Conservation (phyloP, 2,888 invertebrate species). For the Aphidius colemani region DNA sequence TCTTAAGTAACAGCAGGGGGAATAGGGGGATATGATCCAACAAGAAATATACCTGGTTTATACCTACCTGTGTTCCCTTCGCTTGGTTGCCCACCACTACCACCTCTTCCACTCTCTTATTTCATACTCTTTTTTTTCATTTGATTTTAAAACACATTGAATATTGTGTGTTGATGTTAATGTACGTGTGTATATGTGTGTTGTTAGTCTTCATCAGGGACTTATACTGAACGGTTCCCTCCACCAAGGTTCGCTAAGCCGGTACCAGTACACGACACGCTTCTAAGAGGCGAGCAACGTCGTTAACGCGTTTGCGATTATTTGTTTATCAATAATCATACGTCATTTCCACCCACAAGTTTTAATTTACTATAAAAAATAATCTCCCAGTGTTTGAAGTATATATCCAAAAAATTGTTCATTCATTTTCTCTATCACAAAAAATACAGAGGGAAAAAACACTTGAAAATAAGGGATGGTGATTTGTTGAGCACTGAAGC, state of each 20-base stretch:
- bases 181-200: conserved; percentile 9
- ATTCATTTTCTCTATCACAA: too few species aligned
- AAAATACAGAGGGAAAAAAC: too few species aligned
- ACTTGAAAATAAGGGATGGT: too few species aligned
- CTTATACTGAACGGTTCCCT: conserved; percentile 42
- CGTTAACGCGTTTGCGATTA: conserved; percentile 25
- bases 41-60: conserved; percentile 21
- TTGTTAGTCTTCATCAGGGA: conserved; percentile 25
- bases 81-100: conserved; percentile 16
- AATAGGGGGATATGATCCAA: conserved; percentile 35
- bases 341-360: neutral
- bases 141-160: too few species aligned
- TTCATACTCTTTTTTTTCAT: conserved; percentile 9
- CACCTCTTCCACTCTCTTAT: conserved; percentile 21
- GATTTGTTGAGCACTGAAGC: too few species aligned
- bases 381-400: too few species aligned
- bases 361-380: too few species aligned
- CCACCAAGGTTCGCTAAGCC: conserved; percentile 40
- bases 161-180: neutral
- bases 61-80: neutral
- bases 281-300: conserved; percentile 48
- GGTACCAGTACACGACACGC: conserved; percentile 52
- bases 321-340: neutral
- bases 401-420: too few species aligned
- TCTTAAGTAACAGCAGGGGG: conserved; percentile 37